Evolutionary conservation across 2,888 invertebrate species (phyloP).

Genomic region (Dermolepida albohirtum): DNA sequence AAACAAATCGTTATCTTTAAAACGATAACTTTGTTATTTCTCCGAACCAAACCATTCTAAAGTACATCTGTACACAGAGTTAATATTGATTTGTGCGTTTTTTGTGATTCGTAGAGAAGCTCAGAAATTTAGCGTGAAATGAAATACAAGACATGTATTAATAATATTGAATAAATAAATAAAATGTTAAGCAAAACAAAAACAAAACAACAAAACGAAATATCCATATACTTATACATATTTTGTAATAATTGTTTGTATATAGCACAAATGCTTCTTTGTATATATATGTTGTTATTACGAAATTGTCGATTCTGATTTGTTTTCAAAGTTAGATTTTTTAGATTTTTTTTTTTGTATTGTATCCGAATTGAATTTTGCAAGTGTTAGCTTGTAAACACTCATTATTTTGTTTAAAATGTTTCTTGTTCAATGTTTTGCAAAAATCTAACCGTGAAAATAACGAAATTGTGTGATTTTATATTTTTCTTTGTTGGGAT

Average conservation of each 20-base stretch:
- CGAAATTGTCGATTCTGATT: background rate
- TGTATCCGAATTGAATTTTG: too few species aligned
- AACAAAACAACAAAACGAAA: conserved; percentile 34
- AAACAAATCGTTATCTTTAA: conserved; percentile 33
- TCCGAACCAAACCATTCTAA: conserved; percentile 56
- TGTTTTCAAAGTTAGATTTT: too few species aligned
- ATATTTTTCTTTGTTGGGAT: background rate
- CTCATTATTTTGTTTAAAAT: too few species aligned
- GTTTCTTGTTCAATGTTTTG: too few species aligned
- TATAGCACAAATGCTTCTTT: conserved; percentile 35
- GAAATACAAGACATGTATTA: conserved; percentile 34
- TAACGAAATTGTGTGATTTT: conserved; percentile 11
- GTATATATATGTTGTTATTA: conserved; percentile 2
- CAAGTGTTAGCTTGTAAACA: too few species aligned
- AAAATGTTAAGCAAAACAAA: conserved; percentile 50
- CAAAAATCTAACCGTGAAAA: conserved; percentile 1
- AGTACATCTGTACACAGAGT: conserved; percentile 58
- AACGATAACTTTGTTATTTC: conserved; percentile 53
- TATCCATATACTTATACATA: conserved; percentile 40
- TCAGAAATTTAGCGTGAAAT: conserved; percentile 40
- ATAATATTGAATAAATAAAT: conserved; percentile 27
- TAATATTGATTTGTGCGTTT: conserved; percentile 46
- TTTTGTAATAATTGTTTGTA: conserved; percentile 46
- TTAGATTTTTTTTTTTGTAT: too few species aligned
- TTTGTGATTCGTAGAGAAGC: conserved; percentile 40